Percentiles rank a stretch among this genome's conserved stretches.
phyloP scores from a whole-genome alignment of 2,113 vertebrate genomes.

The Panthera leo region DNA sequence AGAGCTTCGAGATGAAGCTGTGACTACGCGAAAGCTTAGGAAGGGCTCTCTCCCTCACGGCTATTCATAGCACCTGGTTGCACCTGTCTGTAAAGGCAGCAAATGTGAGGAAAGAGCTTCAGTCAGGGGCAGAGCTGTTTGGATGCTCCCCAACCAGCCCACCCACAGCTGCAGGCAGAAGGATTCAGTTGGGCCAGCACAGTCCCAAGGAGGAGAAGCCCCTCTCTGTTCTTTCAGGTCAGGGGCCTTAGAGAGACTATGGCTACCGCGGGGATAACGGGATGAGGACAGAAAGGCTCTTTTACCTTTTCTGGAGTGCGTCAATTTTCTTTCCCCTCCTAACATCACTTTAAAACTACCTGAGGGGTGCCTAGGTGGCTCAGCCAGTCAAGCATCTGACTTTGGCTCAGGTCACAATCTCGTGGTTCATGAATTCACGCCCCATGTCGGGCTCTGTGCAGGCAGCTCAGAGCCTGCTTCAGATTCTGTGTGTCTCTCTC shows the following conservation, averaged over 20 bases:
- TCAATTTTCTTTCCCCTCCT: neutral
- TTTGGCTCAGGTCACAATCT: too few species aligned
- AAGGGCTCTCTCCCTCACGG: neutral
- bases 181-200: neutral
- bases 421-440: too few species aligned
- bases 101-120: neutral
- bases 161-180: neutral
- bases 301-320: neutral
- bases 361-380: neutral
- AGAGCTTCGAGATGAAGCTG: neutral
- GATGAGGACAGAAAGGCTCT: neutral
- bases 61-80: neutral
- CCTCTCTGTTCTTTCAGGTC: neutral
- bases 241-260: neutral
- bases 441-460: too few species aligned
- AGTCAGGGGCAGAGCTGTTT: too few species aligned
- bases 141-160: accelerated
- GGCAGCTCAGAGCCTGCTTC: too few species aligned
- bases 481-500: too few species aligned
- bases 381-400: too few species aligned
- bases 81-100: neutral
- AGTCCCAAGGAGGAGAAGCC: neutral
- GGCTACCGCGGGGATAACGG: accelerated
- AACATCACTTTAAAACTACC: neutral
- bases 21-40: neutral